A percentile compares a stretch with the other conserved stretches of the same genome.
Conservation (phyloP, 2,888 invertebrate species). For the Tipula unca region DNA sequence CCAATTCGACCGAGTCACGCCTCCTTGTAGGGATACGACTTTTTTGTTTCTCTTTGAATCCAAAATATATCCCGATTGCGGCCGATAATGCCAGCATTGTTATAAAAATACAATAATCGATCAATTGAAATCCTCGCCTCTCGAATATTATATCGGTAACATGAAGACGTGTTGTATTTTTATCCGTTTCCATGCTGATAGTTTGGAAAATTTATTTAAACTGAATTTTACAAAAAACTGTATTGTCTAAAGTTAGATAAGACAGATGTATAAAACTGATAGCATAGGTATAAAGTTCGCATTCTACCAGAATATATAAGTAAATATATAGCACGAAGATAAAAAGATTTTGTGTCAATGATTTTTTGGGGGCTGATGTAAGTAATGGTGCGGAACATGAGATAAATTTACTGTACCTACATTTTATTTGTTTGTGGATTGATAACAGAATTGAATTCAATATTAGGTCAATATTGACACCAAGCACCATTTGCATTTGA, state of each 20-base stretch:
- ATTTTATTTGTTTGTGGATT: too few species aligned
- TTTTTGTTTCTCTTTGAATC: neutral
- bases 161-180: neutral
- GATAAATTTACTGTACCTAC: too few species aligned
- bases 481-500: too few species aligned
- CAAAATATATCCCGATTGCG: neutral
- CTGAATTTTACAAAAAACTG: neutral
- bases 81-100: neutral
- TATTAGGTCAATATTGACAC: too few species aligned
- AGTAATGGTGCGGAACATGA: too few species aligned
- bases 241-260: neutral
- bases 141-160: neutral
- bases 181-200: neutral
- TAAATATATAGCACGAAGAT: neutral
- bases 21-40: neutral
- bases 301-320: neutral
- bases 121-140: neutral
- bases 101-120: neutral
- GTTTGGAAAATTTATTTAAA: neutral
- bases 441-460: too few species aligned
- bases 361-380: too few species aligned
- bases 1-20: slow-evolving; percentile 39
- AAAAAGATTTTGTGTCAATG: neutral
- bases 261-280: neutral
- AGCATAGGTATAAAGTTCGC: neutral